These are phyloP conservation scores for Azorinus chamasolen DNA, from an alignment of 2,888 invertebrate species.

Conservation along the genomic window DNA sequence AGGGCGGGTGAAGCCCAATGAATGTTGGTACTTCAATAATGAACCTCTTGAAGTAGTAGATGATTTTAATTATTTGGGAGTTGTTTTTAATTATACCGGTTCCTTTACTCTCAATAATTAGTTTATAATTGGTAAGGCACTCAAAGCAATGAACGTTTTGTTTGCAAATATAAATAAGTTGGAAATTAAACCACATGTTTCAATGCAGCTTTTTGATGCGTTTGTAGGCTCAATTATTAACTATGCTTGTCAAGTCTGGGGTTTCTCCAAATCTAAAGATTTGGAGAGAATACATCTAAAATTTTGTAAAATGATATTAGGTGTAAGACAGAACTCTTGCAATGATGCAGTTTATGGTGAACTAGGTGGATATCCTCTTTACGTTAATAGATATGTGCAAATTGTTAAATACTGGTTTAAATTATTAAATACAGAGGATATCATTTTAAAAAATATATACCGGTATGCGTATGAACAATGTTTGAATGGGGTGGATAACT, in stretches of 20 bases:
- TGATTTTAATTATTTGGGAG: slow-evolving; percentile 11
- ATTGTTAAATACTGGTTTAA: slow-evolving; percentile 7
- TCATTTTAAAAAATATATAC: slow-evolving; percentile 5
- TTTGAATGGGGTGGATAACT: slow-evolving; percentile 1
- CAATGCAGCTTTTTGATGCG: too few species aligned
- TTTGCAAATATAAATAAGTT: background rate
- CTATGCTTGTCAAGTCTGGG: background rate
- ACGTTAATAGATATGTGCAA: background rate
- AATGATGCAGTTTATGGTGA: slow-evolving; percentile 7
- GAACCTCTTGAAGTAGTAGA: slow-evolving; percentile 4
- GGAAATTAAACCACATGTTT: background rate
- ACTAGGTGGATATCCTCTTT: slow-evolving; percentile 5
- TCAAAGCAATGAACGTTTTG: slow-evolving; percentile 1
- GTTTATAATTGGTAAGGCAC: background rate
- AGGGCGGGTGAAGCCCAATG: background rate
- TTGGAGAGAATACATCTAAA: too few species aligned
- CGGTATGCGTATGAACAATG: too few species aligned
- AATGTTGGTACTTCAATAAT: too few species aligned
- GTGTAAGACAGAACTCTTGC: background rate
- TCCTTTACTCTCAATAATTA: background rate
- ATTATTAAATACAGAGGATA: slow-evolving; percentile 7
- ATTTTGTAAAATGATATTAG: slow-evolving; percentile 12
- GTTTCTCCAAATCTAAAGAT: too few species aligned
- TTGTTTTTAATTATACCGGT: slow-evolving; percentile 9
- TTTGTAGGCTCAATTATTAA: slow-evolving; percentile 2